Evolutionary conservation across 2,797 vertebrate species (phyloP), one percentile per base, ranked within the genome.

Genomic region (Delichon dasypus): DNA sequence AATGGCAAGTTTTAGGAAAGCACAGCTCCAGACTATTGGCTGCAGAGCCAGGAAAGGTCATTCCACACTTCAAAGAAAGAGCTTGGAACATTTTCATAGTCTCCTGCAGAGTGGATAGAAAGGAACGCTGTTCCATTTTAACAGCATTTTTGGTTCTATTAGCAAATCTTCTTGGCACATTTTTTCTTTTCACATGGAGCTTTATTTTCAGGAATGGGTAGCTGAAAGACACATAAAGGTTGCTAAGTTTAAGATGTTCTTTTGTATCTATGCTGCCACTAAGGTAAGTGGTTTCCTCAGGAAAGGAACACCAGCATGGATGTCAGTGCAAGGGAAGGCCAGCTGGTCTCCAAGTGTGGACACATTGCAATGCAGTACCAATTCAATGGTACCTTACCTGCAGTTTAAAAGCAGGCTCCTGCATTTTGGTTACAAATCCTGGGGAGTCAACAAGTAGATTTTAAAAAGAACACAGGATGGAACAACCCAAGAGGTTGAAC

Each of bases 351-450:
- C 67, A 50, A 51, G 23, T 30, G 48, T 23, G 62, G 15, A 7
- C 16, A 70, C 4, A 2, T 32, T 1, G 5, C 54, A 48, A 2
- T 10, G 4, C 11, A 13, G 29, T 10, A 30, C 30, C 29, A 29
- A 19, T 23, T 34, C 64, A 42, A 34, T 0, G 27, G 15, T 6
- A 44, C 17, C 11, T 1, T 2, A 40, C 57, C 16, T 60, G 51
- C 5, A 89, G 29, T n/a, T 53, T 40, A 61, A 76, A 61, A 19
- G 27, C 44, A 81, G 25, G 19, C 10, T 66, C 9, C 47, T 60
- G 16, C 9, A 17, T 19, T 38, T 38, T 25, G 5, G n/a, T 54
- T 57, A 66, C 57, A 70, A 62, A 77, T 8, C 32, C 18, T 66
- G 5, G 11, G 7, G 16, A 75, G 8, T 58, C 2, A 3, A 51